Percentiles rank a stretch among this genome's conserved stretches.
These are phyloP conservation scores for Nothoprocta pentlandii DNA, from an alignment of 2,113 vertebrate species.

Conservation along the genomic window DNA sequence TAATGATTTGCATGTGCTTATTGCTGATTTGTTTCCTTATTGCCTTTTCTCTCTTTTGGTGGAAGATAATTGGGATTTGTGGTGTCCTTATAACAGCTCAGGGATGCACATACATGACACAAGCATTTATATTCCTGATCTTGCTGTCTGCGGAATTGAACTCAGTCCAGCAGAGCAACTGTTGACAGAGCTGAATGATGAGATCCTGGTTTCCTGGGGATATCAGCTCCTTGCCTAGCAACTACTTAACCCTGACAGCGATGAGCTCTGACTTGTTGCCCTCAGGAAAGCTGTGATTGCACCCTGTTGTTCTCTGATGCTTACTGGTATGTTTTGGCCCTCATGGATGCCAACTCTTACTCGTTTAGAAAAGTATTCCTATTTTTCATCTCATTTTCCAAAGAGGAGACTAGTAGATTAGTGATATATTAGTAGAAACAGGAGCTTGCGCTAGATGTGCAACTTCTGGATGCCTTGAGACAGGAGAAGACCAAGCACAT, in stretches of 20 bases:
- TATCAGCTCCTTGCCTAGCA: not conserved
- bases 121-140: not conserved
- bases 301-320: not conserved
- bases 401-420: too few species aligned
- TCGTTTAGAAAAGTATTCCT: rapidly evolving
- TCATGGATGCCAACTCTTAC: not conserved
- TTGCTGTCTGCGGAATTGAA: not conserved
- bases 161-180: not conserved
- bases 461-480: not conserved
- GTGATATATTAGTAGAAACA: not conserved
- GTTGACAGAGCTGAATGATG: not conserved
- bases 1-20: rapidly evolving
- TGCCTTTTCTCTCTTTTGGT: not conserved
- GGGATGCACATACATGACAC: rapidly evolving
- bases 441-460: not conserved
- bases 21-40: not conserved
- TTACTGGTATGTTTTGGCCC: not conserved
- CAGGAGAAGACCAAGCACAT: not conserved
- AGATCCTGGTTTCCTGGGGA: not conserved
- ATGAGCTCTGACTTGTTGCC: not conserved
- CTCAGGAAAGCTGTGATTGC: not conserved
- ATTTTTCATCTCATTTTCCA: not conserved
- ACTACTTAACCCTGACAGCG: not conserved
- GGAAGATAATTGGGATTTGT: not conserved
- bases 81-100: not conserved